Evolutionary conservation across 2,797 vertebrate genomes (phyloP), one percentile per base, ranked within the genome.

Genomic region (Echeneis naucrates): DNA sequence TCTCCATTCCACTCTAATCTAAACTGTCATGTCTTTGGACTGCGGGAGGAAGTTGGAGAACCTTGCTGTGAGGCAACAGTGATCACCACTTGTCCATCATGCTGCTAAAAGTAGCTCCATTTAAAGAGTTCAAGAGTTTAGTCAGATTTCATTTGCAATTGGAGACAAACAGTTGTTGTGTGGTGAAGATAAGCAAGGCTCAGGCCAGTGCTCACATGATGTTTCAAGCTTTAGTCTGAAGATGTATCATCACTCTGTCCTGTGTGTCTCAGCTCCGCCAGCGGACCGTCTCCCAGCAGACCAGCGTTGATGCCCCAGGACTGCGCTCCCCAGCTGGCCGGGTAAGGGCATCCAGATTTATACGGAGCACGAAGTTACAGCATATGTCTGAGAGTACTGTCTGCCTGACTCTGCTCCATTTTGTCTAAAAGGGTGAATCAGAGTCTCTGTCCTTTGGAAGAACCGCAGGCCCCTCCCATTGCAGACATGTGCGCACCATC

Each of bases 401-500:
- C 56, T 23, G 0, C 2, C 16, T 76, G 17, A 81, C 30, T 1
- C 37, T 50, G 2, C 21, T 21, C 2, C 1, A 0, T 60, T 67
- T 42, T 24, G 0, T 80, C 35, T 64, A 1, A 24, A 55, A 94
- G 94, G 88, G 73, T 0, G 93, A 93, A 27, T 69, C 80, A 0
- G 92, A 88, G 54, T 91, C 93, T 38, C 92, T 93, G 4, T 92
- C 93, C 27, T 87, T 78, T 0, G 85, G 85, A 37, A 78, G 80
- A 77, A 17, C 64, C 4, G 0, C 70, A 71, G 92, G 16, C 87
- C 95, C 11, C 87, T 85, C 48, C 87, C 92, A 67, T 94, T 96
- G 91, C 70, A 94, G 97, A 58, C 97, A 98, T 23, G 76, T 95
- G 52, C 94, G 97, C 48, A 99, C 97, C 21, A 92, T 97, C 62